Base-by-base conservation (phyloP, 2,888 invertebrate species). In the Tanypteryx hageni region DNA sequence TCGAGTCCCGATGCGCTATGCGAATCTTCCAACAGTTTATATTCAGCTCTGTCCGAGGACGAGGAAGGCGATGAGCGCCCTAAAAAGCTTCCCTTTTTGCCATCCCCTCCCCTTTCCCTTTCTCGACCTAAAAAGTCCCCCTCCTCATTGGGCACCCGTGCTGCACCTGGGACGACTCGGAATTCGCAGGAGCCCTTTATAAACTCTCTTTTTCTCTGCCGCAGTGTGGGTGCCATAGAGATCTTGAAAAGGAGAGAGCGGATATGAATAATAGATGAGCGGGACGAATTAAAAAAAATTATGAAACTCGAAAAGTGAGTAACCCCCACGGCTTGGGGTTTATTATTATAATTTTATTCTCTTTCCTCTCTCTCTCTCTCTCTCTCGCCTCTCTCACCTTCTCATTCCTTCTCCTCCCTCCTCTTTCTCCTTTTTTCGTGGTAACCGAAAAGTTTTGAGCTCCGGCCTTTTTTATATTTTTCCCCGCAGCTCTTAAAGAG, bases 221-320 rank as follows among this genome's bases (percentile, higher is more conserved):
- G 76, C 76, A 76, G 76, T 68, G 68, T 68, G 22, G 64, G 64
- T n/a, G 22, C 18, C 68, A 68, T 22, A 22, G 68, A 68, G 64
- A 64, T 64, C 64, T 22, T 44, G 44, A 44, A 44, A 44, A 44
- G 44, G 76, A 76, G 27, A 27, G 14, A 1, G 22, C 22, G 76
- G 76, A 76, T 76, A 76, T 76, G 76, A 76, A 76, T 76, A 76
- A 76, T 76, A 76, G 76, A 76, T 76, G 76, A 76, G 76, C 8
- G 76, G 76, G 22, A 76, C 22, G 18, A 76, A 76, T 76, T 76
- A 76, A 76, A 76, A 76, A 76, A 76, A 76, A 76, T 68, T 76
- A 76, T 10, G 18, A 27, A 27, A 76, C 76, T 27, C 76, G 76
- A 27, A 76, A 76, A 76, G 76, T 18, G 76, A 76, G 76, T 76